Conservation (phyloP, 2,113 vertebrate genomes). For the Excalfactoria chinensis region DNA sequence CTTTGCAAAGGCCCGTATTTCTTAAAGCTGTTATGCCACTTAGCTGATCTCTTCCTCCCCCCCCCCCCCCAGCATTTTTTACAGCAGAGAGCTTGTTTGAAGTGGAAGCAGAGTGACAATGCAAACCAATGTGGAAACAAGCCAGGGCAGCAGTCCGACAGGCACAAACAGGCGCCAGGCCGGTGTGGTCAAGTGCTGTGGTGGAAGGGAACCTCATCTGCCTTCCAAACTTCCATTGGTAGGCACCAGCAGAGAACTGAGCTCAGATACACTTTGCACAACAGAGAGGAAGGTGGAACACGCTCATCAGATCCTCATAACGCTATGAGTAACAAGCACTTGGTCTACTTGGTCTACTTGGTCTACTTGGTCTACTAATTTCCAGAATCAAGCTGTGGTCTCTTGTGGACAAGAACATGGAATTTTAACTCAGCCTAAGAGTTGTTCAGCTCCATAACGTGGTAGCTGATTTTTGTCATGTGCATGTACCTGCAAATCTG, state of each 20-base stretch:
- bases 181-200: slow-evolving; percentile 45
- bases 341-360: neutral
- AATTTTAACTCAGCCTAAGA: neutral
- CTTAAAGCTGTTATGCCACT: slow-evolving; percentile 74
- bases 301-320: neutral
- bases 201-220: slow-evolving; percentile 3
- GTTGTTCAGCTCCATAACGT: neutral
- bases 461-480: neutral
- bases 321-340: slow-evolving; percentile 7
- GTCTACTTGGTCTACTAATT: neutral
- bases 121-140: slow-evolving; percentile 34
- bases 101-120: slow-evolving; percentile 66
- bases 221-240: slow-evolving; percentile 23
- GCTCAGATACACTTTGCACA: neutral
- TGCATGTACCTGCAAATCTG: neutral
- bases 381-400: neutral
- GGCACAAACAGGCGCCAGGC: slow-evolving; percentile 34
- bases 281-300: neutral
- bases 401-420: neutral
- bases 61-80: slow-evolving; percentile 65
- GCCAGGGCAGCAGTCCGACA: slow-evolving; percentile 64
- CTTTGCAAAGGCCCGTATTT: slow-evolving; percentile 74
- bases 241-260: neutral
- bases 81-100: slow-evolving; percentile 73
- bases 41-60: slow-evolving; percentile 62